Conservation (phyloP, 2,113 vertebrate species). For the mouse (Mus musculus) region DNA sequence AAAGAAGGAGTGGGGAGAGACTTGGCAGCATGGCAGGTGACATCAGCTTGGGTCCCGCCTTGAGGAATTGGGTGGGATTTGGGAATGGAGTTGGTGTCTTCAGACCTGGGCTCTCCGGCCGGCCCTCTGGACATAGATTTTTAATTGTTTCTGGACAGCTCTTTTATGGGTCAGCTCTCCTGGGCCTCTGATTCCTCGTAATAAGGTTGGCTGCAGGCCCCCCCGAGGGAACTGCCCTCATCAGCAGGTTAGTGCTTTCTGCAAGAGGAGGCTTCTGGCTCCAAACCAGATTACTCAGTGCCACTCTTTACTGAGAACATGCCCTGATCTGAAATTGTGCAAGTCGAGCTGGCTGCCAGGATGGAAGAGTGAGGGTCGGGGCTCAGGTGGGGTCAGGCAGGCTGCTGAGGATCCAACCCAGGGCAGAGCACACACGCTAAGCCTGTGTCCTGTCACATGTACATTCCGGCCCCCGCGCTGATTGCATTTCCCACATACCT, state of each 20-base stretch:
- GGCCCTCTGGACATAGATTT: conserved; percentile 34
- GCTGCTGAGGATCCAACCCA: not conserved
- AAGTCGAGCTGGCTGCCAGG: not conserved
- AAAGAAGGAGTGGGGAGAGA: not conserved
- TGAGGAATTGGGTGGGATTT: not conserved
- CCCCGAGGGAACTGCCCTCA: not conserved
- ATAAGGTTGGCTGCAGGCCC: not conserved
- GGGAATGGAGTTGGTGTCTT: not conserved
- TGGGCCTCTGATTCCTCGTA: conserved; percentile 11
- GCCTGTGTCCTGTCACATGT: too few species aligned
- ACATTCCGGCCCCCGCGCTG: not conserved
- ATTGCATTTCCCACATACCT: not conserved
- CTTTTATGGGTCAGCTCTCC: conserved; percentile 43
- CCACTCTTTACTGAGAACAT: conserved; percentile 4
- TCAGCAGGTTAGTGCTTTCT: conserved; percentile 26
- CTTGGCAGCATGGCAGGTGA: not conserved
- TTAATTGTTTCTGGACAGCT: conserved; percentile 38
- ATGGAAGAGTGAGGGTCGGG: not conserved
- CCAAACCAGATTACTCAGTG: not conserved
- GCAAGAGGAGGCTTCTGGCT: not conserved
- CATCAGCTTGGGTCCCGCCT: not conserved
- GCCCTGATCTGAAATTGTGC: not conserved
- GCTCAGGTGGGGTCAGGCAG: not conserved
- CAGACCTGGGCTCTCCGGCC: not conserved
- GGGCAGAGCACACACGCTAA: not conserved